These are phyloP conservation scores for Vollenhovia emeryi DNA, from an alignment of 1,140 invertebrate species.

Conservation along the genomic window DNA sequence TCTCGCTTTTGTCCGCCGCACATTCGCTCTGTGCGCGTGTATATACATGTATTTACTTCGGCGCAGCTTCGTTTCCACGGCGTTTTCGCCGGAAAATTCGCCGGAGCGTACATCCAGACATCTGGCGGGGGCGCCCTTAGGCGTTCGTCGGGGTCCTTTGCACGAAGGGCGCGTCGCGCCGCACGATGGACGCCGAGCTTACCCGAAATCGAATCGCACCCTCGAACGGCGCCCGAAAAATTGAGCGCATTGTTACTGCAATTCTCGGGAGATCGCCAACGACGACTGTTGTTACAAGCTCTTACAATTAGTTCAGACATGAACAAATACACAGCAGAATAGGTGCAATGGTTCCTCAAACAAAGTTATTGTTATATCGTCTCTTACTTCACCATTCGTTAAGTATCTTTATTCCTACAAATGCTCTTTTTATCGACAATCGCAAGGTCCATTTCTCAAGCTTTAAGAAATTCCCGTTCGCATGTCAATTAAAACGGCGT, in stretches of 20 bases:
- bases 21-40: constrained; percentile 32
- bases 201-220: constrained; percentile 54
- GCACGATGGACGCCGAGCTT: background rate
- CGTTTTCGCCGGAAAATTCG: constrained; percentile 62
- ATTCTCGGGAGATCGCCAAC: constrained; percentile 48
- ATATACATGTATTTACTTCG: constrained; percentile 68
- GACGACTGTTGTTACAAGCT: constrained; percentile 45
- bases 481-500: constrained; percentile 21
- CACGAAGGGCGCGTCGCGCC: constrained; percentile 33
- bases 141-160: constrained; percentile 10
- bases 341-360: background rate
- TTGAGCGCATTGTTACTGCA: constrained; percentile 47
- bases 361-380: background rate
- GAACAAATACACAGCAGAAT: background rate
- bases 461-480: background rate
- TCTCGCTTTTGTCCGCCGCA: constrained; percentile 68
- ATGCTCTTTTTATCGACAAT: background rate
- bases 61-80: constrained; percentile 63
- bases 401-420: background rate
- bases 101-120: constrained; percentile 62
- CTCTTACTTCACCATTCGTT: background rate
- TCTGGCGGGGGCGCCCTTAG: constrained; percentile 62
- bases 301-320: constrained; percentile 10
- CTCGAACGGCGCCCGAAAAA: constrained; percentile 38
- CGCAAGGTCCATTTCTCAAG: background rate